Evolutionary conservation across 2,888 invertebrate species (phyloP).

Genomic region (Emesis furor): DNA sequence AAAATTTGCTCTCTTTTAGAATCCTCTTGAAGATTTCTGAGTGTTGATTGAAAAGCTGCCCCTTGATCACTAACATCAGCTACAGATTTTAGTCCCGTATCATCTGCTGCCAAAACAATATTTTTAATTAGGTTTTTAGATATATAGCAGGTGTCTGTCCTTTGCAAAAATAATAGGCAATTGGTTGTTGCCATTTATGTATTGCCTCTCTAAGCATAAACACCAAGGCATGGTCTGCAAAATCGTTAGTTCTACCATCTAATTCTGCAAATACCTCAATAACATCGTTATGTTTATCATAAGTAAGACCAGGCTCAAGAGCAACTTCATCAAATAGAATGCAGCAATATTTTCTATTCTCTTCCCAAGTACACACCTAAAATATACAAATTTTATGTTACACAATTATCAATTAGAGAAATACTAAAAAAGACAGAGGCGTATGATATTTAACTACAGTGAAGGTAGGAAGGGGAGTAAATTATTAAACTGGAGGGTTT

Average conservation of each 20-base stretch:
- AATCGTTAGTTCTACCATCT: neutral
- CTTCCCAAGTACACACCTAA: slow-evolving; percentile 26
- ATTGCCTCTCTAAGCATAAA: slow-evolving; percentile 26
- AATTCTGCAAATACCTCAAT: slow-evolving; percentile 2
- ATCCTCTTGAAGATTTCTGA: slow-evolving; percentile 55
- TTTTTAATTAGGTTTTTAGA: neutral
- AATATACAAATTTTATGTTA: neutral
- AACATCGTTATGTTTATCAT: slow-evolving; percentile 35
- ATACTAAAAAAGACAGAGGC: too few relatives aligned
- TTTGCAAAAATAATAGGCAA: slow-evolving; percentile 57
- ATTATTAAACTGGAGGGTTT: slow-evolving; percentile 79
- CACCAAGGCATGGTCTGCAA: slow-evolving; percentile 17
- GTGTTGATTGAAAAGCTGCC: slow-evolving; percentile 50
- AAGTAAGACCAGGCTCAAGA: slow-evolving; percentile 59
- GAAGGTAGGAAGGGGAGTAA: slow-evolving; percentile 87
- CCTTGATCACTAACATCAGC: slow-evolving; percentile 66
- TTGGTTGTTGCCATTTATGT: slow-evolving; percentile 50
- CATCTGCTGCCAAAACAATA: slow-evolving; percentile 35
- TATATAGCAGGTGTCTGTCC: slow-evolving; percentile 30
- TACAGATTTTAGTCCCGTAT: slow-evolving; percentile 55
- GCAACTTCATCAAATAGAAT: slow-evolving; percentile 72
- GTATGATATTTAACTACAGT: slow-evolving; percentile 77
- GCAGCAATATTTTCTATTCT: slow-evolving; percentile 59
- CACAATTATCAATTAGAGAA: neutral
- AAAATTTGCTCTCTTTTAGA: slow-evolving; percentile 53